Evolutionary conservation across 2,888 invertebrate species (phyloP).

Genomic region (Cancer borealis): DNA sequence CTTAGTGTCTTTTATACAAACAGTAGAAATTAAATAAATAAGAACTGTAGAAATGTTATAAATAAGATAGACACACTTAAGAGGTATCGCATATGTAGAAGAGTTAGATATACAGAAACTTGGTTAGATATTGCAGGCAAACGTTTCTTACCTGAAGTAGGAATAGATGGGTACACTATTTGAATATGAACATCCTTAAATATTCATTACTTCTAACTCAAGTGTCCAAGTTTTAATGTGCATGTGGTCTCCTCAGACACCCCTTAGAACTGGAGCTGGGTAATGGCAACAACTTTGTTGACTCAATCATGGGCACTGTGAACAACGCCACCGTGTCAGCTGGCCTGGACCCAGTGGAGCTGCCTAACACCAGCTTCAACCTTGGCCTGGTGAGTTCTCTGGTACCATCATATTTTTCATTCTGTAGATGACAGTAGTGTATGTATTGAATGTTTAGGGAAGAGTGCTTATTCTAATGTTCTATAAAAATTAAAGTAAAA

Average conservation of each 20-base stretch:
- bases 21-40: too few species aligned
- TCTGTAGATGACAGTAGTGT: background rate
- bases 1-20: too few species aligned
- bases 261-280: slow-evolving; percentile 56
- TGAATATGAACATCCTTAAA: too few species aligned
- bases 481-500: background rate
- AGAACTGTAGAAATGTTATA: too few species aligned
- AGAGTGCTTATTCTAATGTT: background rate
- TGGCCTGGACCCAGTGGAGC: slow-evolving; percentile 62
- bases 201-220: too few species aligned
- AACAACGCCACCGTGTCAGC: background rate
- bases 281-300: slow-evolving; percentile 65
- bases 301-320: slow-evolving; percentile 56
- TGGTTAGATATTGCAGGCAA: too few species aligned
- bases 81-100: too few species aligned
- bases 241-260: background rate
- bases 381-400: slow-evolving; percentile 44
- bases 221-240: background rate
- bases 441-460: background rate
- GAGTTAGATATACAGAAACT: too few species aligned
- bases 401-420: background rate
- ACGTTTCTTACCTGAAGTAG: too few species aligned
- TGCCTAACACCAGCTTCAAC: slow-evolving; percentile 46
- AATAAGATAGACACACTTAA: too few species aligned
- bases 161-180: too few species aligned